Conservation (phyloP, 2,888 invertebrate species). For the Phyllotreta cruciferae region DNA sequence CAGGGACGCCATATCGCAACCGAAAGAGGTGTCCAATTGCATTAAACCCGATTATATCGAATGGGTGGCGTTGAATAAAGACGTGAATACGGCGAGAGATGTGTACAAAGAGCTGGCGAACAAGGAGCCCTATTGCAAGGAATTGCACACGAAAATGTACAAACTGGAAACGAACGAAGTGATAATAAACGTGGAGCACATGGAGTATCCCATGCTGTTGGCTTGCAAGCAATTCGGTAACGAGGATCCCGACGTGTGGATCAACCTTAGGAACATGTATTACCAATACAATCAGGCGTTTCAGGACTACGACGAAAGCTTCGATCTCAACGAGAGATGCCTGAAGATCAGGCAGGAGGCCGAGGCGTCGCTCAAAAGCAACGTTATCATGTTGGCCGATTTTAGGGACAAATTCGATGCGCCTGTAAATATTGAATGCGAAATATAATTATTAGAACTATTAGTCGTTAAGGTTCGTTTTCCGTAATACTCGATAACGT, state of each 20-base stretch:
- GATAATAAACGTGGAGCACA: conserved; percentile 62
- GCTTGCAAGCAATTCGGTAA: conserved; percentile 72
- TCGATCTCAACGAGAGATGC: conserved; percentile 56
- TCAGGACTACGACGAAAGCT: conserved; percentile 65
- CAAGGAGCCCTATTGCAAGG: conserved; percentile 50
- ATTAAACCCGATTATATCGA: conserved; percentile 70
- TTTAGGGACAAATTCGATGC: conserved; percentile 39
- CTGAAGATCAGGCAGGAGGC: conserved; percentile 36
- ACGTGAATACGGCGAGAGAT: conserved; percentile 64
- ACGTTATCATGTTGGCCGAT: conserved; percentile 38
- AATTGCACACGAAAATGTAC: conserved; percentile 57
- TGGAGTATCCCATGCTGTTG: conserved; percentile 69
- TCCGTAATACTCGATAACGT: background rate
- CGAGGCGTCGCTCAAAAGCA: conserved; percentile 29
- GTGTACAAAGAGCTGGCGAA: conserved; percentile 66
- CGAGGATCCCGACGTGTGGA: conserved; percentile 72
- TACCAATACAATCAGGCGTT: conserved; percentile 62
- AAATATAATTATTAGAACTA: background rate
- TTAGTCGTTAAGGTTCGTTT: background rate
- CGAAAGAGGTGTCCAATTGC: conserved; percentile 61
- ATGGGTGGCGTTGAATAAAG: conserved; percentile 59
- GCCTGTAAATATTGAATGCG: conserved; percentile 14
- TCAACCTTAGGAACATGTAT: conserved; percentile 69
- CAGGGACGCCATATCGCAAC: conserved; percentile 61
- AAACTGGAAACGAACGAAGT: conserved; percentile 62